Conservation (phyloP, 1,140 invertebrate genomes). For the Eupeodes corollae region DNA sequence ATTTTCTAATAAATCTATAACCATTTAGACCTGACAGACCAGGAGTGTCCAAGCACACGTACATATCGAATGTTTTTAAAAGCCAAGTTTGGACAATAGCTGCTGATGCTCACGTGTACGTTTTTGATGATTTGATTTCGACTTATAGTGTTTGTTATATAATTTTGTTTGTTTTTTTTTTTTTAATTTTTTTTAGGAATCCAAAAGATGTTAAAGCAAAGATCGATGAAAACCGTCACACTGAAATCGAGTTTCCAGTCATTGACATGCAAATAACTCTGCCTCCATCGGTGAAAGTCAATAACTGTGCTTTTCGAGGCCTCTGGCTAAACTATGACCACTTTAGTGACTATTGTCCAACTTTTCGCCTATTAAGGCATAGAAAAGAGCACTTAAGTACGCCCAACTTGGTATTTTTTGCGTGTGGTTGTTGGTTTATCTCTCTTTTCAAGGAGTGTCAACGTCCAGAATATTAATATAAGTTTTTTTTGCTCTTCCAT, state of each 20-base stretch:
- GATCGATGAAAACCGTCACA: conserved; percentile 16
- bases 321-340: conserved; percentile 52
- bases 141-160: background rate
- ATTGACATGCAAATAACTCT: conserved; percentile 45
- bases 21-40: conserved; percentile 25
- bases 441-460: background rate
- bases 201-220: background rate
- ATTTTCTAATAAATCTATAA: background rate
- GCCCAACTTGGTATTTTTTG: no score
- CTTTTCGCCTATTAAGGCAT: conserved; percentile 18
- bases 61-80: conserved; percentile 30
- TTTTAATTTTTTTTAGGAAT: background rate
- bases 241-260: conserved; percentile 46
- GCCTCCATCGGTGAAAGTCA: conserved; percentile 42
- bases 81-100: conserved; percentile 35
- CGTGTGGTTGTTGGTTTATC: no score
- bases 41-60: conserved; percentile 29
- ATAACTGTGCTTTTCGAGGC: conserved; percentile 44
- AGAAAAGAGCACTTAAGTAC: background rate
- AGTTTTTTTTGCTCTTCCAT: background rate
- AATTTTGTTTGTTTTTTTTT: background rate
- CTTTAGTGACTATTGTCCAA: conserved; percentile 39
- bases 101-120: conserved; percentile 32
- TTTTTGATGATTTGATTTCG: background rate
- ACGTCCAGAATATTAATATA: background rate